phyloP scores from a whole-genome alignment of 2,113 vertebrate species.

The Bombycilla garrulus region DNA sequence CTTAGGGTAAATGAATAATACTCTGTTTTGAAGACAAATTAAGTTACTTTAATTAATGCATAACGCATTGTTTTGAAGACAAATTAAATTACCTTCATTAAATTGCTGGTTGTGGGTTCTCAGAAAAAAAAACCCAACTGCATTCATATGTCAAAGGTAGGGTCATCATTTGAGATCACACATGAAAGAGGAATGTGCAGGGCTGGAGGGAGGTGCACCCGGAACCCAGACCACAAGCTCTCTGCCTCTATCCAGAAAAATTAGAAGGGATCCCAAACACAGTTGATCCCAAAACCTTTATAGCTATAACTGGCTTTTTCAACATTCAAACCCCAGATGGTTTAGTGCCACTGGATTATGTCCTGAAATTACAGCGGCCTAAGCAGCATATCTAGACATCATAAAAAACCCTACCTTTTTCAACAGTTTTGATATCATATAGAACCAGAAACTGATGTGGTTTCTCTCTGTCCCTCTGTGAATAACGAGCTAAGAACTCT shows the following conservation, averaged over 20 bases:
- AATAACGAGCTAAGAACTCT: background rate
- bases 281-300: background rate
- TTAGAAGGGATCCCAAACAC: background rate
- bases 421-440: fast-evolving
- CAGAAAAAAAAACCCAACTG: background rate
- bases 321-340: background rate
- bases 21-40: constrained; percentile 63
- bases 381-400: background rate
- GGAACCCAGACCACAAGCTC: background rate
- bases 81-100: constrained; percentile 34
- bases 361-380: background rate
- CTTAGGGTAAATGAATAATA: constrained; percentile 35
- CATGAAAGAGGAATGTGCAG: background rate
- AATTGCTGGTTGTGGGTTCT: constrained; percentile 18
- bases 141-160: background rate
- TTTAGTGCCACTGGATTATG: background rate
- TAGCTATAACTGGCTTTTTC: background rate
- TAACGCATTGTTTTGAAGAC: constrained; percentile 40
- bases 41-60: constrained; percentile 45
- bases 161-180: background rate
- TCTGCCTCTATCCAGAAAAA: background rate
- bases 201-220: background rate
- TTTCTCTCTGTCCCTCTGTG: background rate
- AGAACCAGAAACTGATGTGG: background rate
- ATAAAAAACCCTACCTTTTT: background rate